Evolutionary conservation across 2,113 vertebrate species (phyloP).

Genomic region (Brachirus orientalis): DNA sequence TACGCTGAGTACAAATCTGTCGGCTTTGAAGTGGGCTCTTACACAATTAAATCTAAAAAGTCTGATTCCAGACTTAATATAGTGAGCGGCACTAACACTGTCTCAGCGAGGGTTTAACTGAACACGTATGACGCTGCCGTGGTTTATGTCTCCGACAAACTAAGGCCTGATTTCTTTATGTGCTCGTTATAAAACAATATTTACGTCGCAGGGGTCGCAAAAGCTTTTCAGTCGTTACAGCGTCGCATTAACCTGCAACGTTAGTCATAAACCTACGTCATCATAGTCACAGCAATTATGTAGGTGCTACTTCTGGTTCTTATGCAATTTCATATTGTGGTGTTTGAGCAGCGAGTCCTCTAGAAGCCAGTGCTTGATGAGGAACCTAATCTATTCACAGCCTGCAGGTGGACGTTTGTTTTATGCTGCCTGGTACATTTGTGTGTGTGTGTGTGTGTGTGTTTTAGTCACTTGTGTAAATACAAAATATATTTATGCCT

Average conservation of each 20-base stretch:
- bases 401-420: too few species aligned
- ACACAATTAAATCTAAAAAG: neutral
- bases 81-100: neutral
- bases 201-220: conserved; percentile 1
- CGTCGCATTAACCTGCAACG: neutral
- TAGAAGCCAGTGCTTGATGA: conserved; percentile 10
- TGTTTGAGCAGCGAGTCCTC: conserved; percentile 14
- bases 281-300: neutral
- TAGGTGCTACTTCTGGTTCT: neutral
- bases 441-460: too few species aligned
- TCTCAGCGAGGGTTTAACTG: neutral
- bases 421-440: too few species aligned
- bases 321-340: neutral
- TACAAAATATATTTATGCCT: too few species aligned
- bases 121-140: conserved; percentile 1
- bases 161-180: conserved; percentile 2
- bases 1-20: neutral
- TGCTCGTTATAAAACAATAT: conserved; percentile 6
- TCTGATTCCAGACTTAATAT: neutral
- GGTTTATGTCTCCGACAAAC: neutral
- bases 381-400: neutral
- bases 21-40: neutral
- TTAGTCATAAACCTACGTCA: conserved; percentile 1
- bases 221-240: neutral
- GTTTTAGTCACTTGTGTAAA: too few species aligned